phyloP scores from a whole-genome alignment of 2,888 invertebrate species.

The Tipula unca region DNA sequence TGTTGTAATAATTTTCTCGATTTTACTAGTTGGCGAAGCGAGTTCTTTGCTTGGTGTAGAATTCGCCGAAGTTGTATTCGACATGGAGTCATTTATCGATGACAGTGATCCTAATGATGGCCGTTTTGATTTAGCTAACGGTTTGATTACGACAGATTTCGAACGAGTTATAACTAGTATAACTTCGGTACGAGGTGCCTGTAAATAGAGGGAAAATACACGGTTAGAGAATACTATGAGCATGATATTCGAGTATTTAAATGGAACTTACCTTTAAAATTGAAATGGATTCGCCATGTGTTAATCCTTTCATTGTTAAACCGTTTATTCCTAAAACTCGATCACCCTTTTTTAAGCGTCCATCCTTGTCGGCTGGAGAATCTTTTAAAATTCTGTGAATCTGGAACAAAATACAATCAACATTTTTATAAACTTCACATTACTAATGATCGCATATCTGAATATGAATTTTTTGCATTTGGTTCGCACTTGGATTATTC shows the following conservation, averaged over 20 bases:
- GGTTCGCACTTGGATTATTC: too few species aligned
- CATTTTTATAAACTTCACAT: background rate
- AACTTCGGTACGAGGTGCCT: slow-evolving; percentile 73
- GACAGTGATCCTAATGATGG: slow-evolving; percentile 40
- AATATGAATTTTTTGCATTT: background rate
- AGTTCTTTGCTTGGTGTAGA: background rate
- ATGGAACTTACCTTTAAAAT: slow-evolving; percentile 62
- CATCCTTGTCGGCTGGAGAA: slow-evolving; percentile 80
- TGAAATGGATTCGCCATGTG: slow-evolving; percentile 78
- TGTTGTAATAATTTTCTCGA: slow-evolving; percentile 31
- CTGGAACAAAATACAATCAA: slow-evolving; percentile 42
- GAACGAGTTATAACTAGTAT: slow-evolving; percentile 64
- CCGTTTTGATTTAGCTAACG: slow-evolving; percentile 37
- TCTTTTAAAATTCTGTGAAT: slow-evolving; percentile 80
- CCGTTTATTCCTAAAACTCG: slow-evolving; percentile 86
- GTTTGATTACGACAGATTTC: slow-evolving; percentile 38
- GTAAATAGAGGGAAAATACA: slow-evolving; percentile 23
- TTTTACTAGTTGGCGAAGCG: slow-evolving; percentile 30
- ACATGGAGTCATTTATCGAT: slow-evolving; percentile 34
- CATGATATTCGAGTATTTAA: background rate
- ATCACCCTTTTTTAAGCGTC: slow-evolving; percentile 76
- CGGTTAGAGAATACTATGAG: too few species aligned
- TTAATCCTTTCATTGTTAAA: slow-evolving; percentile 68
- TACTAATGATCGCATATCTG: too few species aligned
- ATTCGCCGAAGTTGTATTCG: background rate